Percentiles rank a stretch among this genome's conserved stretches.
Conservation (phyloP, 2,888 invertebrate species). For the Orthosia incerta region DNA sequence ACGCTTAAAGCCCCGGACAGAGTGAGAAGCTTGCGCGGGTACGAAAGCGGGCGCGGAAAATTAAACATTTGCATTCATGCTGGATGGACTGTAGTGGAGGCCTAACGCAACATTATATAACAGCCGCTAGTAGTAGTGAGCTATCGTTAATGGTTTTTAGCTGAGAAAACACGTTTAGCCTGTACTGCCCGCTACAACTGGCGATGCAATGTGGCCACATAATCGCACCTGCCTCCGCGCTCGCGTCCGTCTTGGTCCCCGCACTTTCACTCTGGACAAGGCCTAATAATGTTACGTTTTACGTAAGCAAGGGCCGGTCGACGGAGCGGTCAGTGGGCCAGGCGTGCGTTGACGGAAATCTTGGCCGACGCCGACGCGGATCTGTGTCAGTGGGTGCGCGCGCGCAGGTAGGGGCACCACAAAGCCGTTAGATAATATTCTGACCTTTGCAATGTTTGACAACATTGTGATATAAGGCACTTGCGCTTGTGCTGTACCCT, state of each 20-base stretch:
- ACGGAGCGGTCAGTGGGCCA: constrained; percentile 76
- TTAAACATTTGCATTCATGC: background rate
- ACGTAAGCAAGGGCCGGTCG: constrained; percentile 78
- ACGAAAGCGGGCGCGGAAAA: background rate
- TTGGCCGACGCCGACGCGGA: constrained; percentile 56
- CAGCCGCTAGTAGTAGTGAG: background rate
- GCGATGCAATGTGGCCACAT: background rate
- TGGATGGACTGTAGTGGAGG: background rate
- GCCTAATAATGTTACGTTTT: constrained; percentile 67
- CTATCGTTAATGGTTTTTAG: background rate
- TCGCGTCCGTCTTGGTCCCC: background rate
- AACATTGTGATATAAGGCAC: constrained; percentile 48
- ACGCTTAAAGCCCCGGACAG: constrained; percentile 60
- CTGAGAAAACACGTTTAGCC: background rate
- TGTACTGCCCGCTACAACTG: background rate
- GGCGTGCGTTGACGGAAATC: constrained; percentile 74
- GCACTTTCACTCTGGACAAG: background rate
- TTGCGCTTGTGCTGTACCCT: constrained; percentile 15
- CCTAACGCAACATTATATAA: background rate
- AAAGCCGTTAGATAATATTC: constrained; percentile 82
- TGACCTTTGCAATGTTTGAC: constrained; percentile 83
- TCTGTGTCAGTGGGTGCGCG: constrained; percentile 81
- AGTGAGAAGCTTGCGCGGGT: background rate
- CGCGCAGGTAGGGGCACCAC: constrained; percentile 66
- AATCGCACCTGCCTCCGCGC: background rate